These are phyloP conservation scores for Porites lobata DNA, from an alignment of 92 coral and sea anemone species.

Conservation along the genomic window DNA sequence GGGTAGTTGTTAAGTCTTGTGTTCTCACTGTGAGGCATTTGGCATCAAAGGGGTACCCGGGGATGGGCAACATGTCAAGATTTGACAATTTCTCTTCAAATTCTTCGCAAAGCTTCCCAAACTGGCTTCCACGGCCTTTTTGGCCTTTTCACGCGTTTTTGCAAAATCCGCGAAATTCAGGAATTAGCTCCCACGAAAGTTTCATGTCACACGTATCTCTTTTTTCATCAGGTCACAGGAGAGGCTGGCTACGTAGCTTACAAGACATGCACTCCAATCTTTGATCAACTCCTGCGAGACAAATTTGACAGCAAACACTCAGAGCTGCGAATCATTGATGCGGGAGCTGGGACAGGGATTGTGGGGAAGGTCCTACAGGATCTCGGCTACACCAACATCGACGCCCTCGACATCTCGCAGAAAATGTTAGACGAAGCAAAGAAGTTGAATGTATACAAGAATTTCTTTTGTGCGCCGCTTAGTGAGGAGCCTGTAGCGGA, in stretches of 20 bases:
- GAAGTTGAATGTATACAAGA: constrained; percentile 50
- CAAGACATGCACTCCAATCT: constrained; percentile 56
- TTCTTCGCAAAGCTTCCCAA: too few species aligned
- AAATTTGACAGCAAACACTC: neutral
- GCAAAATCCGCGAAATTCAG: too few species aligned
- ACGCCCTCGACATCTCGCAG: constrained; percentile 65
- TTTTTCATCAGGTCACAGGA: constrained; percentile 22
- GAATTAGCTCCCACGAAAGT: too few species aligned
- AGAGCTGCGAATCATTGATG: constrained; percentile 56
- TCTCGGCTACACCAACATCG: constrained; percentile 49
- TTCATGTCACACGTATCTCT: too few species aligned
- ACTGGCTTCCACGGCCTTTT: too few species aligned
- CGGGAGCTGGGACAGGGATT: constrained; percentile 78
- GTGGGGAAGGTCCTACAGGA: constrained; percentile 56
- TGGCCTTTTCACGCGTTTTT: too few species aligned
- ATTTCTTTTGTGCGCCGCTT: constrained; percentile 47
- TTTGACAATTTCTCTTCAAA: too few species aligned
- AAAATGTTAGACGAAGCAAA: constrained; percentile 62
- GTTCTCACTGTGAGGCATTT: too few species aligned
- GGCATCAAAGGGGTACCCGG: too few species aligned
- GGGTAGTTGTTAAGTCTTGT: too few species aligned
- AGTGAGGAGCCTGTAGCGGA: constrained; percentile 35
- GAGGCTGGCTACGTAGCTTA: constrained; percentile 65
- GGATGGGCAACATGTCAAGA: too few species aligned
- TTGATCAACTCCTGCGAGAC: constrained; percentile 41